Base-by-base conservation (phyloP, 2,888 invertebrate species). In the Yponomeuta malinellus region DNA sequence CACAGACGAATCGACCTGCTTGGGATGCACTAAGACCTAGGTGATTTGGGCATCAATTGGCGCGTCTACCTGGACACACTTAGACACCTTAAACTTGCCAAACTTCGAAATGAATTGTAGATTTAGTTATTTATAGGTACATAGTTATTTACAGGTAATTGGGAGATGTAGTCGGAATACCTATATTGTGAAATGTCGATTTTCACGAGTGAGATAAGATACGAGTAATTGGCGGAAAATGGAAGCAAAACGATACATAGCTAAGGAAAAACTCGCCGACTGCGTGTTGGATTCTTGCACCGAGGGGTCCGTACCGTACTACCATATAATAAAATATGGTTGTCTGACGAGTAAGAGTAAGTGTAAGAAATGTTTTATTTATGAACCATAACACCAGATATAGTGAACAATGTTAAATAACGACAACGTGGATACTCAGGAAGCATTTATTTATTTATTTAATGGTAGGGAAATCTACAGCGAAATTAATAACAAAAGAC, bases 1-100 rank as follows among this genome's bases (percentile, higher is more conserved):
- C 78, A 77, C 79, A 74, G 52, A 59, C 52, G 75, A 8, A 82
- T 81, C 65, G 65, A 65, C 33, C 65, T 65, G 33, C 65, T 65
- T 65, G 65, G 29, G 65, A 65, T 65, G 65, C 31, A 65, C 65
- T 33, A 33, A 65, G 65, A 31, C 52, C 52, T 59, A 59, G 12
- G 52, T 59, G 15, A 59, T 59, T 59, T 59, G 52, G 52, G 52
- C 52, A 59, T 15, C 52, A 59, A 59, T 59, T 59, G 52, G 15
- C 15, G 52, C 52, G 52, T 59, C 52, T 59, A 3, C 52, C 52
- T 15, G 15, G 52, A 59, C 1, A 59, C 5, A 59, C 52, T 15
- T 15, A 59, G 5, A 59, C 52, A 59, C 12, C 52, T 15, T 59
- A 15, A 59, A 59, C 52, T 59, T 59, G 52, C 15, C 5, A 4